Evolutionary conservation across 2,888 invertebrate species (phyloP).

Genomic region (Catonia carolina): DNA sequence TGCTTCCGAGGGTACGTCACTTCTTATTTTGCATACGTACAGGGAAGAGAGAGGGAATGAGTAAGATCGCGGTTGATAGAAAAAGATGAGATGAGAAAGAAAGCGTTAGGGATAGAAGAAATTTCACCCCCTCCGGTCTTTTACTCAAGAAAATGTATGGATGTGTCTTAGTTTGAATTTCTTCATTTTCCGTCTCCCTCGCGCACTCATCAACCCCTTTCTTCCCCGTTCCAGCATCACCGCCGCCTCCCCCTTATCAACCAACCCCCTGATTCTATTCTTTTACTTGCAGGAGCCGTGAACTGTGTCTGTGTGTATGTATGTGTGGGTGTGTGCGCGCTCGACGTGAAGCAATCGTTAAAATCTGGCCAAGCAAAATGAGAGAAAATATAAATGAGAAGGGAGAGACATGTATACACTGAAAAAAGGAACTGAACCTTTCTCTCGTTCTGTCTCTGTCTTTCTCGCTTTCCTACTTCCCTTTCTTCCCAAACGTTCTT

Average conservation of each 20-base stretch:
- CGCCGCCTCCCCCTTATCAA: slow-evolving; percentile 25
- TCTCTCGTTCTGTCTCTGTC: slow-evolving; percentile 10
- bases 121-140: slow-evolving; percentile 32
- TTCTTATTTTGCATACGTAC: slow-evolving; percentile 32
- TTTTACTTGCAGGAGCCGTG: slow-evolving; percentile 28
- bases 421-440: slow-evolving; percentile 20
- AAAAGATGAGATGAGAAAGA: slow-evolving; percentile 18
- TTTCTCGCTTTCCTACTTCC: background rate
- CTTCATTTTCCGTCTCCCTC: slow-evolving; percentile 51
- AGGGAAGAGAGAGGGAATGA: slow-evolving; percentile 16
- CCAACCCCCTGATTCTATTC: slow-evolving; percentile 30
- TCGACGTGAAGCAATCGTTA: slow-evolving; percentile 31
- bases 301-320: slow-evolving; percentile 11
- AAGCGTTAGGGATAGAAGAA: slow-evolving; percentile 18
- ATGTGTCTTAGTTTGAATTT: slow-evolving; percentile 48
- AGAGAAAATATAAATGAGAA: slow-evolving; percentile 35
- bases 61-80: slow-evolving; percentile 6
- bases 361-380: slow-evolving; percentile 36
- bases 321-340: slow-evolving; percentile 2
- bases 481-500: slow-evolving; percentile 2
- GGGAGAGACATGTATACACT: slow-evolving; percentile 25
- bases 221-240: slow-evolving; percentile 28
- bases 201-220: slow-evolving; percentile 40
- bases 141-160: slow-evolving; percentile 32
- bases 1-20: slow-evolving; percentile 24